Conservation (phyloP, 2,797 vertebrate species). For the Sus cebifrons region DNA sequence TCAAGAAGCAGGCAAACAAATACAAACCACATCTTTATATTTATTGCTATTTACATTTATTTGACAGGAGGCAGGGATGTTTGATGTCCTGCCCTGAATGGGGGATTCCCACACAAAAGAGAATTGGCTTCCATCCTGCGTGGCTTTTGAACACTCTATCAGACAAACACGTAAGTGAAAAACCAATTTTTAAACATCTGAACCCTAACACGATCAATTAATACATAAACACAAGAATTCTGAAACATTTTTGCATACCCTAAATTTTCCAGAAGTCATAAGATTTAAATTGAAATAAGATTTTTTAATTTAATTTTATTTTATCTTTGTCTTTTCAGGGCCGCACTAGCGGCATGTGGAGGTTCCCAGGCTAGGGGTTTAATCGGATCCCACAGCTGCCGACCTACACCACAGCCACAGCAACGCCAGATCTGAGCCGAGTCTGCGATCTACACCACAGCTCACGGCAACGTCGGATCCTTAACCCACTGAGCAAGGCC, state of each 20-base stretch:
- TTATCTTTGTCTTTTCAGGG: too few species aligned
- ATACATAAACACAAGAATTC: neutral
- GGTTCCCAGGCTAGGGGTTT: too few species aligned
- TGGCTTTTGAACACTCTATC: slow-evolving; percentile 23
- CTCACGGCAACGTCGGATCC: too few species aligned
- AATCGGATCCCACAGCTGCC: too few species aligned
- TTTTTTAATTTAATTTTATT: neutral
- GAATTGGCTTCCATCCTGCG: neutral
- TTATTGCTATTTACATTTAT: slow-evolving; percentile 60
- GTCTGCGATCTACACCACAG: too few species aligned
- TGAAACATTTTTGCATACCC: neutral
- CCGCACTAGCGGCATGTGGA: too few species aligned
- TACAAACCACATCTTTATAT: slow-evolving; percentile 61
- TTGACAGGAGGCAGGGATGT: slow-evolving; percentile 21
- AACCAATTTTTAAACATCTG: neutral
- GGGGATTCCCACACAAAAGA: neutral
- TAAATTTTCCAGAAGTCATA: neutral
- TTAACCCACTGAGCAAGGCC: too few species aligned
- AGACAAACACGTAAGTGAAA: neutral
- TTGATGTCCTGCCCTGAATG: neutral
- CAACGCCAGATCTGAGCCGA: too few species aligned
- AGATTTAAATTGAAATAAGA: neutral
- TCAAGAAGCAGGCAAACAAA: slow-evolving; percentile 49
- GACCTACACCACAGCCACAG: too few species aligned
- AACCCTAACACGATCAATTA: neutral